These are phyloP conservation scores for Drosophila watanabei DNA, from an alignment of 1,140 invertebrate species.

Conservation along the genomic window DNA sequence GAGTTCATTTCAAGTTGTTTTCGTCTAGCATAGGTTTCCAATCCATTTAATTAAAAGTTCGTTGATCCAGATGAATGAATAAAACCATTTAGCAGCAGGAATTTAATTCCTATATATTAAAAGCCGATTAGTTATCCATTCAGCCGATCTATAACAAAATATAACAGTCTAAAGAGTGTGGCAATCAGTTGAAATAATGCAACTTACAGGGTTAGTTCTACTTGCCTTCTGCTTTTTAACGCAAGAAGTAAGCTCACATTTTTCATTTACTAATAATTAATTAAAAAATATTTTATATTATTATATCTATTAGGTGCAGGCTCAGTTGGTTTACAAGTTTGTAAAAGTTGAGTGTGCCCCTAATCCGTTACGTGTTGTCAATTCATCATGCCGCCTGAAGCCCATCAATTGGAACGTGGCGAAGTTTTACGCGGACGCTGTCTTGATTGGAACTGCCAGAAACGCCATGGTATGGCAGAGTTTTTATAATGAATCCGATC, in stretches of 20 bases:
- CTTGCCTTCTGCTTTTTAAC: not conserved
- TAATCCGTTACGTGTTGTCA: not conserved
- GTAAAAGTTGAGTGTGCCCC: conserved; percentile 37
- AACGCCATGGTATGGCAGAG: conserved; percentile 23
- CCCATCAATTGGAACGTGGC: conserved; percentile 37
- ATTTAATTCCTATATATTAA: not conserved
- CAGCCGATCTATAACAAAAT: not conserved
- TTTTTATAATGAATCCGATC: not conserved
- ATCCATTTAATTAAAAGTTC: not conserved
- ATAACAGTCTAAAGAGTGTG: not conserved
- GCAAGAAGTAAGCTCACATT: not conserved
- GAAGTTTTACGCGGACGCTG: conserved; percentile 6
- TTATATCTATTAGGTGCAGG: not conserved
- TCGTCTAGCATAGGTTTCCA: too few relatives aligned
- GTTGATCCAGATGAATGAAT: not conserved
- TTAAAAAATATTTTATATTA: not conserved
- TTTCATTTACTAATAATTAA: not conserved
- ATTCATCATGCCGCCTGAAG: conserved; percentile 14
- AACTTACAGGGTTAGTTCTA: not conserved
- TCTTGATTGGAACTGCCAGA: not conserved
- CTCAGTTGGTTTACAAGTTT: conserved; percentile 24
- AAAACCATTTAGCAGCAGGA: not conserved
- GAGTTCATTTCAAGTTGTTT: too few relatives aligned
- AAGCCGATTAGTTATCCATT: not conserved
- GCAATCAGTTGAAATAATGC: not conserved